Percentiles rank a stretch among this genome's conserved stretches.
phyloP scores from a whole-genome alignment of 2,797 vertebrate genomes.

The Acipenser oxyrinchus region DNA sequence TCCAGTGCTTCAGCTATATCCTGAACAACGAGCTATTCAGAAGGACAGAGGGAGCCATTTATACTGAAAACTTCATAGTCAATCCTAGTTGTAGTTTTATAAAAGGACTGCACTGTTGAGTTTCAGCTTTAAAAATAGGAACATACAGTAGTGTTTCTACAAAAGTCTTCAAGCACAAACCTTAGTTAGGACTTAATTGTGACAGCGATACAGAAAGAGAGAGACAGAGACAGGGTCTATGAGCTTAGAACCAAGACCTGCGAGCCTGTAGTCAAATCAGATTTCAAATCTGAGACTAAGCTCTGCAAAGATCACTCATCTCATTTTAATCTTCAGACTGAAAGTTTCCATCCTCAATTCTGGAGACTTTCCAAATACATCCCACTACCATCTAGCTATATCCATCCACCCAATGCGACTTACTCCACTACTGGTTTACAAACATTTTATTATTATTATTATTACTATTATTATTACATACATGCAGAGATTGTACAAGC shows the following conservation, averaged over 20 bases:
- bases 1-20: background rate
- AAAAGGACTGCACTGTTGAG: no score
- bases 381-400: constrained; percentile 15
- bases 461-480: background rate
- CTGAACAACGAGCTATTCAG: background rate
- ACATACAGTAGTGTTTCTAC: no score
- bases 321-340: constrained; percentile 35
- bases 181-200: background rate
- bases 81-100: no score
- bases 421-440: background rate
- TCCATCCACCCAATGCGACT: constrained; percentile 11
- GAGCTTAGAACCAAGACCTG: constrained; percentile 7
- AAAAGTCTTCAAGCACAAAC: no score
- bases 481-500: no score
- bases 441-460: background rate
- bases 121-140: no score
- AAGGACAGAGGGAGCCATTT: background rate
- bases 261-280: constrained; percentile 29
- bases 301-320: constrained; percentile 33
- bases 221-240: background rate
- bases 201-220: constrained; percentile 6
- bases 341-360: constrained; percentile 5
- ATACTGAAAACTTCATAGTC: no score
- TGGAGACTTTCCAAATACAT: constrained; percentile 12
- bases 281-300: constrained; percentile 29